Conservation (phyloP, 2,888 invertebrate genomes). For the Sinopyrophorus schimmeli region DNA sequence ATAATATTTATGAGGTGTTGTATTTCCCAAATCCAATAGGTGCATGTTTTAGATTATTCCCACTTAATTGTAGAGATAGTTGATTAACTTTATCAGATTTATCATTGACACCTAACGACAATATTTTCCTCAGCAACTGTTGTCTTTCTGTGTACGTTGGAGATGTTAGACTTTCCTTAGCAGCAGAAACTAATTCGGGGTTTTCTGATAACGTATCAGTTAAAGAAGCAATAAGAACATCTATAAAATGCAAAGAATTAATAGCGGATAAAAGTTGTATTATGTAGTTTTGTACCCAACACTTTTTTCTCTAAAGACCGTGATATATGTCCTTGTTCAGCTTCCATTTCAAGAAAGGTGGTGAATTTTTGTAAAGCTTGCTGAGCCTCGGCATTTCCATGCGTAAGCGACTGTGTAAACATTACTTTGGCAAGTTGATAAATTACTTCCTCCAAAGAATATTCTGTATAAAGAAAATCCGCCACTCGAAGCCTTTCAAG, state of each 20-base stretch:
- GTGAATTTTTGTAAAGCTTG: slow-evolving; percentile 75
- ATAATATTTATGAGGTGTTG: slow-evolving; percentile 34
- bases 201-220: slow-evolving; percentile 75
- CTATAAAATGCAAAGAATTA: slow-evolving; percentile 53
- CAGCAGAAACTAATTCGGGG: slow-evolving; percentile 64
- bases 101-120: slow-evolving; percentile 58
- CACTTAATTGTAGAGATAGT: slow-evolving; percentile 43
- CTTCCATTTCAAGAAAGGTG: slow-evolving; percentile 72
- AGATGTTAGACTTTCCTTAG: slow-evolving; percentile 36
- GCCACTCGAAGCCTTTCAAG: slow-evolving; percentile 70
- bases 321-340: slow-evolving; percentile 73
- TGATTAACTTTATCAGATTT: slow-evolving; percentile 50
- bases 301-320: slow-evolving; percentile 76
- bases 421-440: slow-evolving; percentile 81
- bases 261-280: not conserved
- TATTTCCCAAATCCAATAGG: slow-evolving; percentile 42
- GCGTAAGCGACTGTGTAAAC: slow-evolving; percentile 74
- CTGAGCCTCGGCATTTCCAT: slow-evolving; percentile 71
- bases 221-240: slow-evolving; percentile 74
- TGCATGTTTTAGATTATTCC: slow-evolving; percentile 46
- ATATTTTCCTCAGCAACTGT: slow-evolving; percentile 58
- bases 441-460: slow-evolving; percentile 76
- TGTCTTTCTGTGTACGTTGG: slow-evolving; percentile 43
- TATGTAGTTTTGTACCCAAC: slow-evolving; percentile 60
- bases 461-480: slow-evolving; percentile 74